These are phyloP conservation scores for Drosophila saltans DNA, from an alignment of 1,140 invertebrate species.

Conservation along the genomic window DNA sequence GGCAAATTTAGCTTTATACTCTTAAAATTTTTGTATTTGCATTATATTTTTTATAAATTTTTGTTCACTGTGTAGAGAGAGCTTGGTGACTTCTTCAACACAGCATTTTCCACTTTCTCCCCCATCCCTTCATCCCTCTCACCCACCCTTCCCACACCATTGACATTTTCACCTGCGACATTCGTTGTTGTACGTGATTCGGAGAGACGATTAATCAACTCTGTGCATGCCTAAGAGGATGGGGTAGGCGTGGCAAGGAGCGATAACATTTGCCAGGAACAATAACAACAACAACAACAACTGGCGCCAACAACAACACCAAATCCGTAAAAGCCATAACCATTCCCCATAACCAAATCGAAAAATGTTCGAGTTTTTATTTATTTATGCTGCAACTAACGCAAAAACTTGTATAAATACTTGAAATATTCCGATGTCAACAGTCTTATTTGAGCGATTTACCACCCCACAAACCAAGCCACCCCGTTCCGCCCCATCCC, in stretches of 20 bases:
- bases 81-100: not conserved
- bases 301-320: slow-evolving; percentile 24
- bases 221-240: slow-evolving; percentile 47
- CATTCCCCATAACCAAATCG: slow-evolving; percentile 2
- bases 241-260: slow-evolving; percentile 25
- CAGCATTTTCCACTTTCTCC: not conserved
- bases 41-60: not conserved
- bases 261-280: slow-evolving; percentile 55
- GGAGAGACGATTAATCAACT: slow-evolving; percentile 69
- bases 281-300: slow-evolving; percentile 20
- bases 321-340: not conserved
- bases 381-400: slow-evolving; percentile 59
- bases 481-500: no score
- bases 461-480: not conserved
- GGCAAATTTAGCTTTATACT: no score
- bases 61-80: not conserved
- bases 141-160: not conserved
- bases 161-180: slow-evolving; percentile 67
- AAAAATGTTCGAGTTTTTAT: slow-evolving; percentile 43
- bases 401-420: slow-evolving; percentile 57
- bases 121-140: not conserved
- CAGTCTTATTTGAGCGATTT: slow-evolving; percentile 43
- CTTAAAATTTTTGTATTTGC: no score
- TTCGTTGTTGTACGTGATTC: slow-evolving; percentile 72
- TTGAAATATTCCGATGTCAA: slow-evolving; percentile 60